Conservation (phyloP, 2,797 vertebrate genomes). For the Babyrousa celebensis region DNA sequence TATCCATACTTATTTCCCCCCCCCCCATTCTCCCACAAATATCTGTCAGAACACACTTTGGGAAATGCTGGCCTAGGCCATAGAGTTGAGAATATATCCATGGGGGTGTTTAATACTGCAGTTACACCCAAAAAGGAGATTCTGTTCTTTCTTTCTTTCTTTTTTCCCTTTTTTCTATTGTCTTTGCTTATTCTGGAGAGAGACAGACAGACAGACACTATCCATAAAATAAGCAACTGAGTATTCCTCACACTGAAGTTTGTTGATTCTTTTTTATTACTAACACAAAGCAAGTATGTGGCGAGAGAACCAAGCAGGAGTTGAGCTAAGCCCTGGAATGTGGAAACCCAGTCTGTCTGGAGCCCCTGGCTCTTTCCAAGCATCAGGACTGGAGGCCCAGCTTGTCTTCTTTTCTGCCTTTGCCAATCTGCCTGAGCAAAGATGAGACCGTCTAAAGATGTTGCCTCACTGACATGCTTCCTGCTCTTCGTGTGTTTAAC, state of each 20-base stretch:
- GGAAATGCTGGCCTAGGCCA: background rate
- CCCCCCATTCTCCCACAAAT: background rate
- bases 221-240: slow-evolving; percentile 19
- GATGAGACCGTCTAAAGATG: background rate
- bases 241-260: slow-evolving; percentile 45
- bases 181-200: slow-evolving; percentile 52
- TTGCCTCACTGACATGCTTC: slow-evolving; percentile 5
- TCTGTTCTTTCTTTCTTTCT: background rate
- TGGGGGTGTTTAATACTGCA: background rate
- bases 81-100: background rate
- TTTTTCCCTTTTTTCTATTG: background rate
- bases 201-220: background rate
- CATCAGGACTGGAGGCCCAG: slow-evolving; percentile 55
- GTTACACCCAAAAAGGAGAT: background rate
- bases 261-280: slow-evolving; percentile 64
- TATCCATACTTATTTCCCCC: slow-evolving; percentile 3
- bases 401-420: slow-evolving; percentile 63
- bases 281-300: slow-evolving; percentile 80
- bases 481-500: slow-evolving; percentile 44
- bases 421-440: slow-evolving; percentile 42
- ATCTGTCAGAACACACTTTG: background rate
- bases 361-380: slow-evolving; percentile 60
- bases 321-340: slow-evolving; percentile 38
- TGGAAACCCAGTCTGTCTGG: slow-evolving; percentile 36
- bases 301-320: slow-evolving; percentile 19